These are phyloP conservation scores for Pyrrhosoma nymphula DNA, from an alignment of 2,888 invertebrate species.

Conservation along the genomic window DNA sequence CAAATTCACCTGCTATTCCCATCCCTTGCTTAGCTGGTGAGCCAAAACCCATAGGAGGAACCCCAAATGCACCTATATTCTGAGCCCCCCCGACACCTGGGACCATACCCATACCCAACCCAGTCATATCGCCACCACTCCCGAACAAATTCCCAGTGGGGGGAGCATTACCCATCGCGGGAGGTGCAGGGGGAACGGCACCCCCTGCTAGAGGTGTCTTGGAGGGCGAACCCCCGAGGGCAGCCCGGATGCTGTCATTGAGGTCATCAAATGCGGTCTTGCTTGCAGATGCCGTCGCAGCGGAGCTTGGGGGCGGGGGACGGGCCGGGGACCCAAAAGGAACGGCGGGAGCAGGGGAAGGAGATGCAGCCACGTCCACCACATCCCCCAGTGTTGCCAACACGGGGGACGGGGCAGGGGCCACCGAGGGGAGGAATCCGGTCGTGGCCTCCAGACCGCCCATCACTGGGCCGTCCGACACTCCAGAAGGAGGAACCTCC, in stretches of 20 bases:
- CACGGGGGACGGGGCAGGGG: slow-evolving; percentile 72
- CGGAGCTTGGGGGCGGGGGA: slow-evolving; percentile 69
- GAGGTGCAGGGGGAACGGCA: slow-evolving; percentile 68
- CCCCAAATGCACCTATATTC: slow-evolving; percentile 75
- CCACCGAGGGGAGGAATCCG: slow-evolving; percentile 69
- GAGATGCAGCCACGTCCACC: slow-evolving; percentile 76
- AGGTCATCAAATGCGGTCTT: slow-evolving; percentile 86
- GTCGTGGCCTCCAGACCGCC: slow-evolving; percentile 67
- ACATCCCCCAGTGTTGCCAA: slow-evolving; percentile 74
- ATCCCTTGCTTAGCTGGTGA: slow-evolving; percentile 79
- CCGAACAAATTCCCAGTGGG: slow-evolving; percentile 57
- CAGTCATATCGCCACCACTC: slow-evolving; percentile 72
- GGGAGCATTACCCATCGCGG: slow-evolving; percentile 60
- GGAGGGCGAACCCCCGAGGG: slow-evolving; percentile 83
- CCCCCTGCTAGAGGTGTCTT: slow-evolving; percentile 71
- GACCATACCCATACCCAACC: slow-evolving; percentile 73
- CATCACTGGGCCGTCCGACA: slow-evolving; percentile 54
- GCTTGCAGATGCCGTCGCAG: slow-evolving; percentile 78
- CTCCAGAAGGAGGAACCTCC: slow-evolving; percentile 55
- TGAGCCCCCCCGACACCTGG: slow-evolving; percentile 74
- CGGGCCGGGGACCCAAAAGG: slow-evolving; percentile 77
- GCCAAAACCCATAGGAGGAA: slow-evolving; percentile 76
- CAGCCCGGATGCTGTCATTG: slow-evolving; percentile 85
- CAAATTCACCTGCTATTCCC: slow-evolving; percentile 77
- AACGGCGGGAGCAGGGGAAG: slow-evolving; percentile 78